Percentiles rank a stretch among this genome's conserved stretches.
Conservation (phyloP, 2,888 invertebrate genomes). For the Stomorhina lunata region DNA sequence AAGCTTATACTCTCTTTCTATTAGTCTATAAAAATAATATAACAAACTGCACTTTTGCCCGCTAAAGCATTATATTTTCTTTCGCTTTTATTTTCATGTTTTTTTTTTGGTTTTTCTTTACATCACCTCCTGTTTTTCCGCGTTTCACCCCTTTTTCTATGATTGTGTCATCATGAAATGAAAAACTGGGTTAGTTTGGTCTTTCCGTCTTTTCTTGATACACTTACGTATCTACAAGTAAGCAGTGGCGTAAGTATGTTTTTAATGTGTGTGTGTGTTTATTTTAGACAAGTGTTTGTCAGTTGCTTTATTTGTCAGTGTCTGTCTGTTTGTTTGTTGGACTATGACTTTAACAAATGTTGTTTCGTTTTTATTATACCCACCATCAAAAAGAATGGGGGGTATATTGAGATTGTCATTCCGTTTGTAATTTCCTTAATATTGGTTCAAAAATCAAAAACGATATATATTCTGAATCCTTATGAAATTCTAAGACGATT, state of each 20-base stretch:
- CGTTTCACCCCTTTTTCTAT: constrained; percentile 6
- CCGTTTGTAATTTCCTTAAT: too few species aligned
- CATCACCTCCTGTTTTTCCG: neutral
- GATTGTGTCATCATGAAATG: constrained; percentile 57
- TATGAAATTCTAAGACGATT: too few species aligned
- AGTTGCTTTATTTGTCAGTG: constrained; percentile 21
- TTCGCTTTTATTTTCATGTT: constrained; percentile 38
- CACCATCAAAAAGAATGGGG: too few species aligned
- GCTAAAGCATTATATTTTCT: constrained; percentile 37
- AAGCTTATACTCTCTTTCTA: neutral
- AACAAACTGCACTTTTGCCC: constrained; percentile 49
- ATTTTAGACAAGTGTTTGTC: neutral
- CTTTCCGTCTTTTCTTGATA: constrained; percentile 65
- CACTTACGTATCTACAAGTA: too few species aligned
- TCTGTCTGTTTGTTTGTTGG: constrained; percentile 33
- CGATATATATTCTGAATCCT: too few species aligned
- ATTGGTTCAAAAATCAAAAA: too few species aligned
- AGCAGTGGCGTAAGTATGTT: too few species aligned
- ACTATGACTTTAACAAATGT: constrained; percentile 62
- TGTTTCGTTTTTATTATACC: too few species aligned
- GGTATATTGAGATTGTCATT: too few species aligned
- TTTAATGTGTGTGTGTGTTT: constrained; percentile 1
- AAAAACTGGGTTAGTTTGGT: constrained; percentile 72
- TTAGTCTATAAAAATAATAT: neutral
- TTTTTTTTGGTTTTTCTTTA: constrained; percentile 26